phyloP scores from a whole-genome alignment of 2,797 vertebrate genomes.

The Siniperca obscura region DNA sequence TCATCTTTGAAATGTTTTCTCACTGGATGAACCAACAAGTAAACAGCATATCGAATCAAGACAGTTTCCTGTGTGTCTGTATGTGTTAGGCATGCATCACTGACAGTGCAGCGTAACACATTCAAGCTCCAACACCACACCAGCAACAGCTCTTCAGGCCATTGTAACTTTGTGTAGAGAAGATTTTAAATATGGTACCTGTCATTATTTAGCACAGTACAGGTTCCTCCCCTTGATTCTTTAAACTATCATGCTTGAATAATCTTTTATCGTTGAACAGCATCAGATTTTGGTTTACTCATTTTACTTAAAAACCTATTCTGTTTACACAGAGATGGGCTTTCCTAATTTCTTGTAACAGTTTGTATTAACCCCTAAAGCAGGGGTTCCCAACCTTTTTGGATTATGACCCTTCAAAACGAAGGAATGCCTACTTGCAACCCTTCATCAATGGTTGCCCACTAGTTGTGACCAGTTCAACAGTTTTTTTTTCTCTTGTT shows the following conservation, averaged over 20 bases:
- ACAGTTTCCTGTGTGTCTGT: constrained; percentile 45
- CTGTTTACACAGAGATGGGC: not conserved
- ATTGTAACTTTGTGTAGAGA: not conserved
- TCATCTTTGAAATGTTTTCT: constrained; percentile 67
- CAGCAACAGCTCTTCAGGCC: constrained; percentile 21
- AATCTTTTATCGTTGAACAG: not conserved
- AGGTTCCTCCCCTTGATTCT: not conserved
- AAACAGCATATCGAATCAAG: constrained; percentile 60
- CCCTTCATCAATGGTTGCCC: not conserved
- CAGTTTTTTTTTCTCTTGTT: not conserved
- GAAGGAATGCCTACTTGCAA: not conserved
- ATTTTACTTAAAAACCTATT: not conserved
- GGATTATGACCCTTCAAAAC: not conserved
- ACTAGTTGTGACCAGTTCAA: not conserved
- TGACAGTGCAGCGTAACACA: constrained; percentile 28
- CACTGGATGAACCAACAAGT: constrained; percentile 63
- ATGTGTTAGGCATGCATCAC: constrained; percentile 47
- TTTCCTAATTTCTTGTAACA: not conserved
- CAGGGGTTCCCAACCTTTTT: not conserved
- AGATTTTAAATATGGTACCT: constrained; percentile 12
- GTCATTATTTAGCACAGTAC: constrained; percentile 1
- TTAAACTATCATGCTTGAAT: not conserved
- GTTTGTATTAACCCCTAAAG: not conserved
- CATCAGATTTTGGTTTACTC: not conserved
- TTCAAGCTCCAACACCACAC: constrained; percentile 17